Evolutionary conservation across 1,140 invertebrate genomes (phyloP), one percentile per base, ranked within the genome.

Genomic region (Hypsibius dujardini): DNA sequence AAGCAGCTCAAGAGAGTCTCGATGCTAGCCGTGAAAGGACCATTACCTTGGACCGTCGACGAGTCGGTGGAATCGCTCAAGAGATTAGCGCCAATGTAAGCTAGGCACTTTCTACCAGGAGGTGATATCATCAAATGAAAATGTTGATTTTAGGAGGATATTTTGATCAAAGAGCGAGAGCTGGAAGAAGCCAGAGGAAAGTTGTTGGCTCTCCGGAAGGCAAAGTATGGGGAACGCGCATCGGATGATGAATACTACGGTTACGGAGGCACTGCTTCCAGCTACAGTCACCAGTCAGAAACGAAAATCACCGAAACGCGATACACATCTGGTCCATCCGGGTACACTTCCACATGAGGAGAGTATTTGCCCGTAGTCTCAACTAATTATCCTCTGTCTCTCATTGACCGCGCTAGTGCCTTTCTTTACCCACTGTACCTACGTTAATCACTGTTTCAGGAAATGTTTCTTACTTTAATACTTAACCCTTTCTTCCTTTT

Each of bases 1-100:
- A 86, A 46, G 91, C 94, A 0, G 95, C 95, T 0, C 87, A 95
- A 75, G 90, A 95, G 78, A 89, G 90, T 1, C 90, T 96, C 70
- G 88, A 89, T 67, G 86, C 80, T 40, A 76, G 88, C 47, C 90
- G 95, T 75, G 93, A 96, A 76, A 82, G 89, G 45, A 88, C 86
- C 59, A 81, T 97, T 1, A 86, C 95, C 62, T 84, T 98, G 40
- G 92, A 95, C 77, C 86, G 88, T 60, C 82, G 88, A 69, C 92
- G 95, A 87, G 93, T 96, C 2, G 90, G 89, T 70, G 76, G 75
- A 42, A 91, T 93, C 76, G 90, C 90, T 1, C 90, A 94, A 77
- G 90, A 94, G 81, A 92, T 95, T 67, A 87, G 92, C 76, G 89
- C 89, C 3, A 12, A 67, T 12, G 62, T 67, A 15, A 3, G 62